Percentiles rank a stretch among this genome's conserved stretches.
Evolutionary conservation across 2,888 invertebrate species (phyloP).

Genomic region (Callosobruchus maculatus): DNA sequence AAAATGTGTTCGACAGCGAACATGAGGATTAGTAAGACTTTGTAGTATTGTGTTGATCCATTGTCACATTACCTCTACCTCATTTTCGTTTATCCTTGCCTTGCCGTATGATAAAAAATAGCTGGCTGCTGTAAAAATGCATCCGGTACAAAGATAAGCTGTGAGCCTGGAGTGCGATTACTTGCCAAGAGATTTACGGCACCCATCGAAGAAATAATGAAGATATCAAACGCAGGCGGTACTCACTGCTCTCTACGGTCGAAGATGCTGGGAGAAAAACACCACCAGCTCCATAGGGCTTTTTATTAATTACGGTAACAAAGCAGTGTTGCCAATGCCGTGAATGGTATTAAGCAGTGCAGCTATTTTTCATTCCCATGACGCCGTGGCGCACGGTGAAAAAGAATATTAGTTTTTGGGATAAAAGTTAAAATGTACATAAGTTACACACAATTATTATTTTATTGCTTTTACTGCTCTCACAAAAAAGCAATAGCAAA

Average conservation of each 20-base stretch:
- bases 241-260: not conserved
- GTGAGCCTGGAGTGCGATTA: not conserved
- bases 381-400: too few relatives aligned
- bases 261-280: not conserved
- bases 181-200: not conserved
- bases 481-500: too few relatives aligned
- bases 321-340: not conserved
- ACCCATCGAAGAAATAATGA: not conserved
- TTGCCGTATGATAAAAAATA: not conserved
- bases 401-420: too few relatives aligned
- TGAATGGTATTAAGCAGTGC: not conserved
- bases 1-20: too few relatives aligned
- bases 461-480: too few relatives aligned
- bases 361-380: too few relatives aligned
- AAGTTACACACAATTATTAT: too few relatives aligned
- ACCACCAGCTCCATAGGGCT: not conserved
- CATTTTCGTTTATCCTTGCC: not conserved
- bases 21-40: too few relatives aligned
- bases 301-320: not conserved
- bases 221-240: not conserved
- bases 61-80: too few relatives aligned
- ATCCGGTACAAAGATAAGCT: not conserved
- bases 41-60: too few relatives aligned
- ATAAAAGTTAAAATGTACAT: too few relatives aligned
- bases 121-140: not conserved